Evolutionary conservation across 2,797 vertebrate species (phyloP).

Genomic region (Aulostomus chinensis): DNA sequence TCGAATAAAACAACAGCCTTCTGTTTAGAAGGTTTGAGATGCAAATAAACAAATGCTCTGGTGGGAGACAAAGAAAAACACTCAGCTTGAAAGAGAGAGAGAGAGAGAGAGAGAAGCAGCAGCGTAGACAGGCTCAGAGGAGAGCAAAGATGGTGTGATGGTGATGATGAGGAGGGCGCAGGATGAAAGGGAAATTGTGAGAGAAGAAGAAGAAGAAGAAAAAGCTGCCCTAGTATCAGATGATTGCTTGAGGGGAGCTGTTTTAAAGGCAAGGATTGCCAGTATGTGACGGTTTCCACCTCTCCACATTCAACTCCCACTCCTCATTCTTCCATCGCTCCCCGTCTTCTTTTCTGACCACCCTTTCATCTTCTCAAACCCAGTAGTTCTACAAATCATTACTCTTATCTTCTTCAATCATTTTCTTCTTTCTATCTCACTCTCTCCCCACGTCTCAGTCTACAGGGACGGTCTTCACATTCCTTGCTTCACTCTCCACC

Average conservation of each 20-base stretch:
- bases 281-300: neutral
- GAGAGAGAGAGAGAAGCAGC: slow-evolving; percentile 4
- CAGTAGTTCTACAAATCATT: slow-evolving; percentile 29
- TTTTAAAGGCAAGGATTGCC: slow-evolving; percentile 15
- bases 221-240: slow-evolving; percentile 5
- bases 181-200: slow-evolving; percentile 6
- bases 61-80: slow-evolving; percentile 26
- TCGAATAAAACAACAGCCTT: slow-evolving; percentile 65
- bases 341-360: slow-evolving; percentile 1
- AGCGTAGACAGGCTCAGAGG: slow-evolving; percentile 5
- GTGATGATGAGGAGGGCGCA: slow-evolving; percentile 30
- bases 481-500: neutral
- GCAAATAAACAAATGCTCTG: slow-evolving; percentile 68
- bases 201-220: neutral
- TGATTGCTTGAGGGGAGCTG: slow-evolving; percentile 17
- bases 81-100: slow-evolving; percentile 7
- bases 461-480: slow-evolving; percentile 12
- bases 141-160: slow-evolving; percentile 13
- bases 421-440: slow-evolving; percentile 22
- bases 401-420: slow-evolving; percentile 29
- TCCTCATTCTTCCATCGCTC: neutral
- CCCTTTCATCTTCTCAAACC: slow-evolving; percentile 44
- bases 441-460: slow-evolving; percentile 7
- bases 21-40: slow-evolving; percentile 65
- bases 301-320: slow-evolving; percentile 7